Conservation (phyloP, 2,113 vertebrate genomes). For the Himantopus leucocephalus region DNA sequence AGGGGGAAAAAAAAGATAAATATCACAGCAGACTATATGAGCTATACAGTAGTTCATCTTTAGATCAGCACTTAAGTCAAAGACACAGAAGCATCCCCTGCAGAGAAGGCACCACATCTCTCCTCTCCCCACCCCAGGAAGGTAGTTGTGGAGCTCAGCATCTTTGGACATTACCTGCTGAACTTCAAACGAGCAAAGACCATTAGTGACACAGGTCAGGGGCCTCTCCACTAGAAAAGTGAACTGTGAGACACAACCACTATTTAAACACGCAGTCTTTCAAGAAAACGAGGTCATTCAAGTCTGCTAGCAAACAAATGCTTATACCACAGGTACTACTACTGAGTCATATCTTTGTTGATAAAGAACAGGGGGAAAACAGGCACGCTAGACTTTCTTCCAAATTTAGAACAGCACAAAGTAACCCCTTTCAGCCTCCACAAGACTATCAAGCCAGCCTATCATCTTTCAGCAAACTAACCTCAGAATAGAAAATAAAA, state of each 20-base stretch:
- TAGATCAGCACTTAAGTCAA: not conserved
- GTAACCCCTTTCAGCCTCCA: not conserved
- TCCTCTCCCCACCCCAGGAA: not conserved
- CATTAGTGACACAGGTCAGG: not conserved
- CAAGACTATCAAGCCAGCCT: not conserved
- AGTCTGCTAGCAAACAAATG: not conserved
- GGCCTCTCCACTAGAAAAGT: not conserved
- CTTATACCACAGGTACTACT: not conserved
- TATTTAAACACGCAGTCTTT: accelerated
- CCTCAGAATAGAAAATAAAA: not conserved
- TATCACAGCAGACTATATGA: not conserved
- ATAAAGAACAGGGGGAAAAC: not conserved
- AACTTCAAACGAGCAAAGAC: not conserved
- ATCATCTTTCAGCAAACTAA: not conserved
- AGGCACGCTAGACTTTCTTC: not conserved
- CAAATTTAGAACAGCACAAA: not conserved
- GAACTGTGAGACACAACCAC: not conserved
- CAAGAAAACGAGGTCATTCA: not conserved
- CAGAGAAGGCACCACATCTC: not conserved
- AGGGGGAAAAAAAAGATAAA: not conserved
- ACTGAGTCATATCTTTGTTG: not conserved
- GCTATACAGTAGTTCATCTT: not conserved
- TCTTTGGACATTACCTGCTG: not conserved
- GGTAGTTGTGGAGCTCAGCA: not conserved
- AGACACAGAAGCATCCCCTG: not conserved